These are phyloP conservation scores for Crocallis elinguaria DNA, from an alignment of 2,888 invertebrate species.

Conservation along the genomic window DNA sequence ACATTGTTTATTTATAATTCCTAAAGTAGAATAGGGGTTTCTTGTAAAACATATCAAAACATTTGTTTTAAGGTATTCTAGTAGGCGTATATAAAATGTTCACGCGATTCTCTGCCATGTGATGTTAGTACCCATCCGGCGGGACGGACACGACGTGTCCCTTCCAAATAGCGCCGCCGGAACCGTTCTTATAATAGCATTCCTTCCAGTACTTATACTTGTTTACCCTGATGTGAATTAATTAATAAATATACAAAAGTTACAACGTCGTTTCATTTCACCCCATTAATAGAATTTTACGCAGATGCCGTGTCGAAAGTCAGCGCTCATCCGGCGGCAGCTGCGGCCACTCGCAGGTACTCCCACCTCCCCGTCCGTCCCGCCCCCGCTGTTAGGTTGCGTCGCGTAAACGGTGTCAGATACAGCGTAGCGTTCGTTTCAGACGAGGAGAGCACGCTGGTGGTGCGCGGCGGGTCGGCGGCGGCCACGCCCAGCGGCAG, in stretches of 20 bases:
- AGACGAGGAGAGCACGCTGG: constrained; percentile 73
- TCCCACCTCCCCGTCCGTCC: constrained; percentile 27
- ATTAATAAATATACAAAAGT: constrained; percentile 62
- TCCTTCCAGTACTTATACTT: constrained; percentile 25
- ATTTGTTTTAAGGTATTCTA: neutral
- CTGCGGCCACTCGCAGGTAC: constrained; percentile 29
- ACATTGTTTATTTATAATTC: neutral
- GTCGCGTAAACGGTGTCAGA: neutral
- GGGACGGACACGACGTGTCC: neutral
- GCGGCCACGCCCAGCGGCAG: constrained; percentile 52
- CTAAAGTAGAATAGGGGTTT: neutral
- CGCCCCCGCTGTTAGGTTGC: constrained; percentile 13
- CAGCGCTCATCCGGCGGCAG: constrained; percentile 21
- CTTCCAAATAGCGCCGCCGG: constrained; percentile 4
- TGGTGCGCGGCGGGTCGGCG: constrained; percentile 42
- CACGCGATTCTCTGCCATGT: neutral
- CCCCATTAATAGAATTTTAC: constrained; percentile 39
- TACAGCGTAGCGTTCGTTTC: constrained; percentile 53
- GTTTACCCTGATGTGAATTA: constrained; percentile 27
- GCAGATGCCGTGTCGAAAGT: constrained; percentile 26
- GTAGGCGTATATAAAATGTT: constrained; percentile 1
- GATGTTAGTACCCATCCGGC: neutral
- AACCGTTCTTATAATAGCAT: constrained; percentile 4
- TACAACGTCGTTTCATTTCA: constrained; percentile 63
- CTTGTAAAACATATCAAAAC: constrained; percentile 11